Evolutionary conservation across 2,113 vertebrate species (phyloP), one percentile per base, ranked within the genome.

Genomic region (Urocitellus parryii): DNA sequence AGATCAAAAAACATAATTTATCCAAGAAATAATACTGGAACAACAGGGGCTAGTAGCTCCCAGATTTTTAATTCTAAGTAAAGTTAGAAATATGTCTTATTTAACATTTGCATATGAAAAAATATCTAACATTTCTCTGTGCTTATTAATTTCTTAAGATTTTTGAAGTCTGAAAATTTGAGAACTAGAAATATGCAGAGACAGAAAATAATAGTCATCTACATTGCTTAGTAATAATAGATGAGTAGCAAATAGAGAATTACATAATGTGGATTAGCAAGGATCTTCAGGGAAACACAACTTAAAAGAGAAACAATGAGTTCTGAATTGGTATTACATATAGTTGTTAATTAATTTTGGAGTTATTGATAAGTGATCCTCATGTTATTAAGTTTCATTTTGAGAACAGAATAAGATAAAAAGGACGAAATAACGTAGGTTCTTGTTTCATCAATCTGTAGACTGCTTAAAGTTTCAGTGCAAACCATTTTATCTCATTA

Each of bases 401-500:
- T 92, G 61, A 88, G 78, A 82, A 72, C 8, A 93, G 37, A 89
- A 42, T 24, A 11, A 58, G 20, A 53, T 72, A 2, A 11, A 39
- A 89, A 89, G 14, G 82, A 2, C 5, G 37, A 58, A 65, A 67
- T 94, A 29, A 86, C 37, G 24, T 58, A 56, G 72, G 2, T 37
- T 95, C 72, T 72, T 77, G 85, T 56, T 90, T 68, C 70, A 93
- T 45, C 45, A 86, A 24, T 51, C 48, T 42, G 1, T 16, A 76
- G 53, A 0, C 39, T 11, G 65, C 29, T 68, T 93, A 11, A 84
- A 78, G 24, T 78, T 96, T 63, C 63, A 90, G 34, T n/a, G 24
- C 8, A 88, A 88, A 65, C 6, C 39, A 76, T 90, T 94, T 92
- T 67, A 90, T 6, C 32, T 84, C 51, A 93, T 96, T 92, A 92